Base-by-base conservation (phyloP, 2,113 vertebrate species). In the Gila orcuttii region DNA sequence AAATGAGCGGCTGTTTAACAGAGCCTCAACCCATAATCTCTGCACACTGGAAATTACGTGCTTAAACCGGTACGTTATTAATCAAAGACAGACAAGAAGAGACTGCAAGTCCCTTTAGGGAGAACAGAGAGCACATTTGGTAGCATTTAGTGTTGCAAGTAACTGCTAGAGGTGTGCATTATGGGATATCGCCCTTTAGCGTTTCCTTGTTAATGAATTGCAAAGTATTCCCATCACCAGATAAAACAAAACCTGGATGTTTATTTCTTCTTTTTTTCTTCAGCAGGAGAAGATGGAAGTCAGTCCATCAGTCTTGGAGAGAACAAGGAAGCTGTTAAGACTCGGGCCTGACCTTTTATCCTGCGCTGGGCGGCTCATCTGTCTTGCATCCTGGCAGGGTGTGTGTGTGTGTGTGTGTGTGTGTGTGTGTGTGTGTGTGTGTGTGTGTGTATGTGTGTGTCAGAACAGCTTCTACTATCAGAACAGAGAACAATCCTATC, bases 1-100 rank as follows among this genome's bases (percentile, higher is more conserved):
- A 91, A 91, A 82, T 90, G 90, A 91, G 90, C 87, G 87, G 55
- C 89, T 87, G 87, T 89, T 92, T 90, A 91, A 91, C 86, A 89
- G 82, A 88, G 86, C 88, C 83, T 88, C 86, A 11, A 89, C 90
- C 89, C 89, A 89, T 92, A 89, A 90, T 91, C 88, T 90, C 25
- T 42, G 88, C 82, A 80, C 85, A 86, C 85, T 87, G 75, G 87
- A 77, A 87, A 80, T 75, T 88, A 87, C 85, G 88, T 87, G 77
- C 57, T 85, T 86, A 85, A 89, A 88, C 88, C 50, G 87, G 87
- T 88, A 57, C 83, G 85, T 85, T 86, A 87, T 50, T 85, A 91
- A 88, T 90, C 88, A 89, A 73, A 91, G 76, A 52, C 47, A 74
- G 69, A 82, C 69, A 25, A 50, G 78, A 23, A 83, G 25, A 42